Evolutionary conservation across 2,113 vertebrate species (phyloP).

Genomic region (Microtus ochrogaster): DNA sequence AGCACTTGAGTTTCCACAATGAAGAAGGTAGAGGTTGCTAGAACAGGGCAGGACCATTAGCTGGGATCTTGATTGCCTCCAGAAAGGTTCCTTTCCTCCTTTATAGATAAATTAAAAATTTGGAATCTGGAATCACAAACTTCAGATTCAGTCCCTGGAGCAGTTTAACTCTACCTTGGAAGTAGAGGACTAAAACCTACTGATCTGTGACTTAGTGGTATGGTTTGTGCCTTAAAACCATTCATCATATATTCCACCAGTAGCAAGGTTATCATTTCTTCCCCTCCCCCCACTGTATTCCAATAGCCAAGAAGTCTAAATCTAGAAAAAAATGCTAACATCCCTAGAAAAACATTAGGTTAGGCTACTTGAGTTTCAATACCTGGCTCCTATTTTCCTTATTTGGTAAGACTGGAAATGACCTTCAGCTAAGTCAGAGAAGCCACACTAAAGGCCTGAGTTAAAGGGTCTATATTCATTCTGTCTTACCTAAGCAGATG

Average conservation of each 20-base stretch:
- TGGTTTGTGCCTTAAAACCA: neutral
- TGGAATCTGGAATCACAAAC: neutral
- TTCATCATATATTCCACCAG: neutral
- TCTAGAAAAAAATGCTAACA: neutral
- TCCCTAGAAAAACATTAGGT: neutral
- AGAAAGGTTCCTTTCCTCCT: neutral
- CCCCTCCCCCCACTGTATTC: neutral
- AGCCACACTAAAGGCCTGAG: neutral
- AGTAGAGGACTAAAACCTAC: neutral
- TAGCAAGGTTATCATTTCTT: neutral
- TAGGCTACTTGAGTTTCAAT: neutral
- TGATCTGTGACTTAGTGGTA: neutral
- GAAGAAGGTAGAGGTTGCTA: neutral
- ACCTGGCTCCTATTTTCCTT: neutral
- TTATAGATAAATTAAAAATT: neutral
- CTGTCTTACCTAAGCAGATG: neutral
- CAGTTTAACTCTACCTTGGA: neutral
- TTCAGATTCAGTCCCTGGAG: neutral
- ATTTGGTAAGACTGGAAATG: neutral
- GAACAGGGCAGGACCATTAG: too few relatives aligned
- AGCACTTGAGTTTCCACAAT: neutral
- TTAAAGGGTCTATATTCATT: neutral
- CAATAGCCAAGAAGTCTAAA: neutral
- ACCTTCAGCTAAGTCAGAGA: neutral
- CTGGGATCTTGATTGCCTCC: neutral